phyloP scores from a whole-genome alignment of 1,140 invertebrate genomes.

The Drosophila paulistorum region DNA sequence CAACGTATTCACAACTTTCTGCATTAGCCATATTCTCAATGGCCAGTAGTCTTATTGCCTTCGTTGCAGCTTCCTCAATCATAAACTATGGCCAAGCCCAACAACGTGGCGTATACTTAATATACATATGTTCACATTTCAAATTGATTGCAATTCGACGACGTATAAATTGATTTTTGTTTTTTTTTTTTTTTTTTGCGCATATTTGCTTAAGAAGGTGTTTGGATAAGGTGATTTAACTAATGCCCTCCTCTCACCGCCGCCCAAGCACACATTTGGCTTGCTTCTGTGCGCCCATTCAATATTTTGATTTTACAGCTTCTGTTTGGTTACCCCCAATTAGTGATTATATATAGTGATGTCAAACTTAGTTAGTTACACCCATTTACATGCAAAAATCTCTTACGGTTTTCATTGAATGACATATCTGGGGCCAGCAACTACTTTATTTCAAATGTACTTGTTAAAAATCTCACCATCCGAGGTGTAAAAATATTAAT shows the following conservation, averaged over 20 bases:
- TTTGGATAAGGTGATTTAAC: too few relatives aligned
- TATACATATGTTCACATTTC: conserved; percentile 23
- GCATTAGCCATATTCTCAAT: conserved; percentile 15
- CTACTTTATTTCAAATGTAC: conserved; percentile 39
- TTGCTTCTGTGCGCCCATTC: conserved; percentile 22
- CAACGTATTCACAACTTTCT: not conserved
- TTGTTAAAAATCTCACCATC: conserved; percentile 45
- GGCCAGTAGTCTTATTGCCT: conserved; percentile 13
- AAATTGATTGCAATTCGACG: conserved; percentile 1
- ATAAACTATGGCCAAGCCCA: conserved; percentile 27
- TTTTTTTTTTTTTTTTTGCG: conserved; percentile 17
- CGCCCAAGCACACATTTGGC: too few relatives aligned
- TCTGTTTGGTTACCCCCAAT: conserved; percentile 18
- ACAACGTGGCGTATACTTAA: conserved; percentile 42
- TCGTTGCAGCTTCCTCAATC: conserved; percentile 38
- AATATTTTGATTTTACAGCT: not conserved
- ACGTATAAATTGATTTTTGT: not conserved
- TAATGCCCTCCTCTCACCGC: too few relatives aligned
- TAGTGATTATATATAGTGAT: conserved; percentile 8
- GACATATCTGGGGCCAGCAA: not conserved
- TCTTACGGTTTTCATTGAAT: too few relatives aligned
- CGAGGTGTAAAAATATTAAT: conserved; percentile 20
- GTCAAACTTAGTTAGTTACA: not conserved
- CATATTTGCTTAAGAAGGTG: not conserved
- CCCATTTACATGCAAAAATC: not conserved